These are phyloP conservation scores for Pteromalus puparum DNA, from an alignment of 1,140 invertebrate genomes.

Conservation along the genomic window DNA sequence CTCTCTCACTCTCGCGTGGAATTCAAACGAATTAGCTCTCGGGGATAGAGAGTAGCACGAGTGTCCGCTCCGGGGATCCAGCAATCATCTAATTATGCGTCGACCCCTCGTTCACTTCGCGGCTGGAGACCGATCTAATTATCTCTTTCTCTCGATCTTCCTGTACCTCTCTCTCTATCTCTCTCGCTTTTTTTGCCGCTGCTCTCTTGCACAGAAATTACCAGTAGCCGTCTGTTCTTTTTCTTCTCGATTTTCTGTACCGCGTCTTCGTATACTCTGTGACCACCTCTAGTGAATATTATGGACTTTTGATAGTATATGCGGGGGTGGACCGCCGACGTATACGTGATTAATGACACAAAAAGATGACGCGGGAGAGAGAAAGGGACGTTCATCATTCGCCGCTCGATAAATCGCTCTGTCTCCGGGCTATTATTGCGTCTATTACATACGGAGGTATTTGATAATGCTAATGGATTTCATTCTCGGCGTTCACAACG, in stretches of 20 bases:
- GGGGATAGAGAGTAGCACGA: not conserved
- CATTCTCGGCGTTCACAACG: not conserved
- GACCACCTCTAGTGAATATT: not conserved
- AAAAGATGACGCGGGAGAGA: slow-evolving; percentile 6
- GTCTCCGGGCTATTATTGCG: not conserved
- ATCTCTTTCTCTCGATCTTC: slow-evolving; percentile 34
- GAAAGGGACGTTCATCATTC: slow-evolving; percentile 14
- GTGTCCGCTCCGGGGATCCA: slow-evolving; percentile 33
- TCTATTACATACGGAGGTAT: not conserved
- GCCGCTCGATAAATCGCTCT: slow-evolving; percentile 25
- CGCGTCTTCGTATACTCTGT: not conserved
- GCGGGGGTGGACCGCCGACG: not conserved
- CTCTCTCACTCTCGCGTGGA: not conserved
- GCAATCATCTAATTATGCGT: slow-evolving; percentile 54
- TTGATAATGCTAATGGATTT: not conserved
- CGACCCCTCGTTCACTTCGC: slow-evolving; percentile 47
- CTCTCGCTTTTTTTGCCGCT: not conserved
- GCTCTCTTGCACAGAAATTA: not conserved
- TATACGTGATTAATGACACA: slow-evolving; percentile 29
- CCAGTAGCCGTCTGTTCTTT: not conserved
- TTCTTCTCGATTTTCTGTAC: not conserved
- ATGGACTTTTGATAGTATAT: slow-evolving; percentile 16
- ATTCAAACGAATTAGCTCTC: slow-evolving; percentile 34
- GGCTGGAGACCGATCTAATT: slow-evolving; percentile 52
- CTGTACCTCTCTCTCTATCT: not conserved